Evolutionary conservation across 2,113 vertebrate species (phyloP), one percentile per base, ranked within the genome.

Genomic region (Tauraco erythrolophus): DNA sequence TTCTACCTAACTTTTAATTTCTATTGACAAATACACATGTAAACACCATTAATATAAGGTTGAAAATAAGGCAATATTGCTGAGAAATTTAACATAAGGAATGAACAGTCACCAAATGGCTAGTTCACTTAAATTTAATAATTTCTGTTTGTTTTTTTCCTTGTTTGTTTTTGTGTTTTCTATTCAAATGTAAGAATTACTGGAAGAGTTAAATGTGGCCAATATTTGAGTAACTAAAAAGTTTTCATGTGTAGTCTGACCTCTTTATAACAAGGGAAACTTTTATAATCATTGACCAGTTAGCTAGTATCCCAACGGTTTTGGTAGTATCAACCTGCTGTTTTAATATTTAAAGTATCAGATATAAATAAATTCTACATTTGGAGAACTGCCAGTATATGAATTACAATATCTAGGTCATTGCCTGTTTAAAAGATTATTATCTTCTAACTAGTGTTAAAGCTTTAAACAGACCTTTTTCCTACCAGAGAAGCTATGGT

Each of bases 331-430:
- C 33, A 86, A 9, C 7, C 27, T 84, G 14, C 25, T 88, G 19
- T 5, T 90, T 91, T 72, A 91, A 86, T 83, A 84, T 83, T 68
- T 90, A 69, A 91, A 91, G 54, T 84, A 90, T 41, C 37, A 80
- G 71, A 53, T 60, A 91, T 61, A 94, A 92, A 86, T 85, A 86
- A 18, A 19, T 62, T 85, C 41, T 76, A 54, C 4, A 19, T 39
- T 88, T 92, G 91, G 76, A 92, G 13, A 86, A 61, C 46, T 86
- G 76, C 58, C 91, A 92, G 45, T 33, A 51, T 41, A 70, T 53
- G 33, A 92, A 86, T 88, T 92, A 84, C 27, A 72, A 70, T 86
- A 86, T 91, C 18, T 89, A 95, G 66, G 82, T 57, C 88, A 95
- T 18, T 61, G 43, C n/a, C 45, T 88, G 23, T 83, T 88, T 80